These are phyloP conservation scores for Bembecia ichneumoniformis DNA, from an alignment of 2,888 invertebrate genomes.

Conservation along the genomic window DNA sequence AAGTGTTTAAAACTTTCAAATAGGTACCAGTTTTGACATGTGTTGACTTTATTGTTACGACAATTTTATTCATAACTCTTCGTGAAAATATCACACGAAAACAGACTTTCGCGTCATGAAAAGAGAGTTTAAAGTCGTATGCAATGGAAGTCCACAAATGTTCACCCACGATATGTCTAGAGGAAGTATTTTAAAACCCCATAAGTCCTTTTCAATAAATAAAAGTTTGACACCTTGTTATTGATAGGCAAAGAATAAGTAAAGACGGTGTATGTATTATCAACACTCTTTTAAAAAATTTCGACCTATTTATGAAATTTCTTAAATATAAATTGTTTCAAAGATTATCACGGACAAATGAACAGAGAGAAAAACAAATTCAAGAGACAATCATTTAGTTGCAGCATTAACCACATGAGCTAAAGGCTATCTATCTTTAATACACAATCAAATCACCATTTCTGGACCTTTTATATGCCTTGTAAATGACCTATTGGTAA, in stretches of 20 bases:
- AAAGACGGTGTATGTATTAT: too few species aligned
- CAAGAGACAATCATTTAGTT: too few species aligned
- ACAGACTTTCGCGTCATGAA: neutral
- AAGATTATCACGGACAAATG: too few species aligned
- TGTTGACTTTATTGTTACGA: conserved; percentile 19
- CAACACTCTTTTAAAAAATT: too few species aligned
- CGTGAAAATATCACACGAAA: neutral
- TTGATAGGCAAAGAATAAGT: conserved; percentile 30
- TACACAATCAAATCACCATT: too few species aligned
- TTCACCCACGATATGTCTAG: conserved; percentile 11
- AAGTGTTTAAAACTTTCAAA: conserved; percentile 12
- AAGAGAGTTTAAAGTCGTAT: neutral
- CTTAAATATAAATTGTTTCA: too few species aligned
- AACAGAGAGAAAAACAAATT: too few species aligned
- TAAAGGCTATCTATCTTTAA: too few species aligned
- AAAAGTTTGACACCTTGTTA: conserved; percentile 54
- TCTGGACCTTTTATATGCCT: too few species aligned
- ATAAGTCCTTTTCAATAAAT: conserved; percentile 45
- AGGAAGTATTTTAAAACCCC: conserved; percentile 49
- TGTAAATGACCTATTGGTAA: too few species aligned
- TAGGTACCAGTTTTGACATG: conserved; percentile 25
- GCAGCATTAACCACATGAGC: too few species aligned
- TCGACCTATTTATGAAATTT: too few species aligned
- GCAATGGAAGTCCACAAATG: neutral
- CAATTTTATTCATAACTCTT: conserved; percentile 3